Evolutionary conservation across 2,888 invertebrate genomes (phyloP), one percentile per base, ranked within the genome.

Genomic region (Aspidiotus destructor): DNA sequence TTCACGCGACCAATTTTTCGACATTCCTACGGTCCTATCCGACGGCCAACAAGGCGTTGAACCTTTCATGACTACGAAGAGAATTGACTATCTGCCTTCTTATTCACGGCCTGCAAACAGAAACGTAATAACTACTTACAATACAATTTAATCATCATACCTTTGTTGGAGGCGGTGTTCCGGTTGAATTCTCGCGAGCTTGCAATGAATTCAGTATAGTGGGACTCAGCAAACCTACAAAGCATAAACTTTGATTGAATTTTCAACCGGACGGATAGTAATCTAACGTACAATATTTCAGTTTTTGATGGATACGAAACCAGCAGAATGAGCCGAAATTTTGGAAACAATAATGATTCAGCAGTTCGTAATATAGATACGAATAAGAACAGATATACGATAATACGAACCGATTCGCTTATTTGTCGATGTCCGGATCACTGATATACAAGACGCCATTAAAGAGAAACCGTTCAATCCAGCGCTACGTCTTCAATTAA

Each of bases 141-240:
- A 64, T 54, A 42, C 41, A 55, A 28, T 28, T 28, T 28, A 41
- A 64, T 54, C 42, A 44, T 65, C 65, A 44, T 65, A 65, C 65
- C 65, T 65, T 65, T 1, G 65, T 60, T 60, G 65, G 65, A 65
- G 65, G 65, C 48, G 57, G 60, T 13, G 65, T 65, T 65, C 65
- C 65, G 65, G 65, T 65, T 65, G 65, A 65, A 60, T 65, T 65
- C 55, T 65, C 58, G 42, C 65, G 52, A 58, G 55, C 44, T 44
- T 65, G 65, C 65, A 65, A 57, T 57, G 65, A 65, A 42, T 65
- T 65, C 65, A 57, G 44, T 58, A 58, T 17, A 57, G 57, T 17
- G 40, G 65, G 60, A 65, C 58, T 58, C 65, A 65, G 65, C 55
- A 58, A 65, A 65, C 65, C 65, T 65, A 65, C 58, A 65, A 65